Evolutionary conservation across 2,888 invertebrate species (phyloP).

Genomic region (Melipona beecheii): DNA sequence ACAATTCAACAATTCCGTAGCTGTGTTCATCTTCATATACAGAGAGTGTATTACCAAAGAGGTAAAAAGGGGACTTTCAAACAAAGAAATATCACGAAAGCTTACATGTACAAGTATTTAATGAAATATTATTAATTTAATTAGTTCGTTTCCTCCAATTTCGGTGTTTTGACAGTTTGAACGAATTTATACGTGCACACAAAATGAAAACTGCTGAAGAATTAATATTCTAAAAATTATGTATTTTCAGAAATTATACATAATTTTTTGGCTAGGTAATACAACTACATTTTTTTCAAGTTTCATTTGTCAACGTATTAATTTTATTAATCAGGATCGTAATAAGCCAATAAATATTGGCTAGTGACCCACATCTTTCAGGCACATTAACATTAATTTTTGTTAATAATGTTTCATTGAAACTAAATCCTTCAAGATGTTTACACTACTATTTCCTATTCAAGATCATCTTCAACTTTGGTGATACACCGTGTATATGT

Average conservation of each 20-base stretch:
- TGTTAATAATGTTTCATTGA: not conserved
- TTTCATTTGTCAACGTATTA: too few relatives aligned
- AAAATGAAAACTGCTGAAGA: too few relatives aligned
- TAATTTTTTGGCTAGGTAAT: too few relatives aligned
- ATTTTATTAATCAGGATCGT: too few relatives aligned
- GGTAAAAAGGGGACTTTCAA: not conserved
- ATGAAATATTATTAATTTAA: not conserved
- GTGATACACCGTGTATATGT: not conserved
- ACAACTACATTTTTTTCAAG: too few relatives aligned
- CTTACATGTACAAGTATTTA: not conserved
- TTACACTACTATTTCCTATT: not conserved
- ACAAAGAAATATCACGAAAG: not conserved
- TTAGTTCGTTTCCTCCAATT: not conserved
- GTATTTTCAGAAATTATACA: too few relatives aligned
- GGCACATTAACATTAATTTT: too few relatives aligned
- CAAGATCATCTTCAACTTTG: slow-evolving; percentile 1
- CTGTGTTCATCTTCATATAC: slow-evolving; percentile 4
- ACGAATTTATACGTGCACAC: not conserved
- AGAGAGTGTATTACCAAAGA: slow-evolving; percentile 16
- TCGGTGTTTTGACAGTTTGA: not conserved
- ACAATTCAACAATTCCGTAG: not conserved
- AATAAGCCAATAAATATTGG: too few relatives aligned
- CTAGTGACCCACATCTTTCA: too few relatives aligned
- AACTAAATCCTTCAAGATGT: too few relatives aligned
- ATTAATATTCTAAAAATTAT: too few relatives aligned